phyloP scores from a whole-genome alignment of 1,140 invertebrate species.

The Drosophila punjabiensis region DNA sequence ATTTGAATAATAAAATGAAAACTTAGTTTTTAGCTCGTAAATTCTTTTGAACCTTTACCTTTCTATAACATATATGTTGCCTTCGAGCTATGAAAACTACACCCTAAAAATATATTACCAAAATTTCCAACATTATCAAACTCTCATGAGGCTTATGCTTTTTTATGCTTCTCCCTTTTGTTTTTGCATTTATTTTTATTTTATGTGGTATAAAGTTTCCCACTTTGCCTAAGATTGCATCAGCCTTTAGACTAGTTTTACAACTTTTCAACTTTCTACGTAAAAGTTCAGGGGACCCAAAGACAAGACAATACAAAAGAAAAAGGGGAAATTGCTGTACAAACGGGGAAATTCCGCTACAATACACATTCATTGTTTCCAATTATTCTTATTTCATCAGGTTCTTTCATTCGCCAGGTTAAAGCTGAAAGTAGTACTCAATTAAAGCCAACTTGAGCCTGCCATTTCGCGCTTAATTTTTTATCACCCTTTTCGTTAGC shows the following conservation, averaged over 20 bases:
- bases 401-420: neutral
- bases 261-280: slow-evolving; percentile 7
- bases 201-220: neutral
- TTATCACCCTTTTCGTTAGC: slow-evolving; percentile 15
- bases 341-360: neutral
- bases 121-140: neutral
- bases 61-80: neutral
- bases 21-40: neutral
- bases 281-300: neutral
- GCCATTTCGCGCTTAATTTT: slow-evolving; percentile 39
- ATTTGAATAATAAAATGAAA: neutral
- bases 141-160: neutral
- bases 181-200: slow-evolving; percentile 4
- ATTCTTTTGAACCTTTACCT: neutral
- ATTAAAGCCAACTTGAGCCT: slow-evolving; percentile 36
- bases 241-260: slow-evolving; percentile 1
- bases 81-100: neutral
- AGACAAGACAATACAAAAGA: neutral
- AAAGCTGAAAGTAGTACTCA: slow-evolving; percentile 32
- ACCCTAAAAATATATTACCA: too few species aligned
- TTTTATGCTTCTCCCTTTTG: too few species aligned
- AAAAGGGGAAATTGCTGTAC: slow-evolving; percentile 4
- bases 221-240: slow-evolving; percentile 10
- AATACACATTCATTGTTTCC: slow-evolving; percentile 1
- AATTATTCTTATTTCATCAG: slow-evolving; percentile 32